Conservation (phyloP, 1,140 invertebrate species). For the Megalonaias nervosa region DNA sequence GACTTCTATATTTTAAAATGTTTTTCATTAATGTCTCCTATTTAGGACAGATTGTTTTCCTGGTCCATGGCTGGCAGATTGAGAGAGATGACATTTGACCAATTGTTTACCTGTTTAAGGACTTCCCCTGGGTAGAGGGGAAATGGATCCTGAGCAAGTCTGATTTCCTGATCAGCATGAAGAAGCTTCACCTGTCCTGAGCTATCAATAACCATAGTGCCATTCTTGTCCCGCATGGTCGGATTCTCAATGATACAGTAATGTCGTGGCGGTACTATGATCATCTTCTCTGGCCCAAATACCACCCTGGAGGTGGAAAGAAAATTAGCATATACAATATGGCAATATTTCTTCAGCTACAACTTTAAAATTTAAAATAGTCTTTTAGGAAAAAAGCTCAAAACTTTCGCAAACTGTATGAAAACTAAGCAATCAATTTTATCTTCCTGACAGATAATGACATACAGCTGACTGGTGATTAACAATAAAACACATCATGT, state of each 20-base stretch:
- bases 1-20: no score
- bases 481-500: no score
- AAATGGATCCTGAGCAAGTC: constrained; percentile 75
- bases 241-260: constrained; percentile 75
- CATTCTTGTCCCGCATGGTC: constrained; percentile 67
- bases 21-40: neutral
- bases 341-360: no score
- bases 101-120: constrained; percentile 64
- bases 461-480: no score
- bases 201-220: constrained; percentile 64
- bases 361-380: no score
- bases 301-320: constrained; percentile 60
- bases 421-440: no score
- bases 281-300: constrained; percentile 72
- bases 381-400: no score
- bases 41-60: neutral
- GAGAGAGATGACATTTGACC: neutral
- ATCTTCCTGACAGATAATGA: no score
- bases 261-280: constrained; percentile 74
- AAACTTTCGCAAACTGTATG: no score
- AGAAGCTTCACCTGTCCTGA: constrained; percentile 70
- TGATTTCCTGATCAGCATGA: constrained; percentile 73
- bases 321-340: neutral
- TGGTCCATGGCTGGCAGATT: neutral
- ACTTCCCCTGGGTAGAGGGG: constrained; percentile 75